Percentiles rank a stretch among this genome's conserved stretches.
These are phyloP conservation scores for Boleophthalmus pectinirostris DNA, from an alignment of 2,113 vertebrate genomes.

Conservation along the genomic window DNA sequence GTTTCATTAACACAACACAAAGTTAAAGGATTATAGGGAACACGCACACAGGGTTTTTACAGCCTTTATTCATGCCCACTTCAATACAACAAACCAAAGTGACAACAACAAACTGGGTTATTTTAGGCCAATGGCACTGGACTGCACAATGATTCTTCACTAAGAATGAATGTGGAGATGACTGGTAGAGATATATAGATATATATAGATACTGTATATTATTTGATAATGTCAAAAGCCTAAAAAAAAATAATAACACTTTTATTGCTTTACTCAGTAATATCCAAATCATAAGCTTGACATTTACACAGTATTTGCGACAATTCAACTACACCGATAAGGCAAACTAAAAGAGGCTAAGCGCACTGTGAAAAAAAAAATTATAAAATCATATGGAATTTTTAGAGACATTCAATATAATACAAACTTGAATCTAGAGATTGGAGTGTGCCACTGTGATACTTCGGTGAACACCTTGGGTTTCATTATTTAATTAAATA, in stretches of 20 bases:
- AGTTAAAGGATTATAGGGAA: constrained; percentile 8
- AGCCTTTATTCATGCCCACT: constrained; percentile 29
- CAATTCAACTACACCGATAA: neutral
- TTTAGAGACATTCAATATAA: no score
- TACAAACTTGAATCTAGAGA: neutral
- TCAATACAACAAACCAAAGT: constrained; percentile 13
- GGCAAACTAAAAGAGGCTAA: neutral
- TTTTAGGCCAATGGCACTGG: neutral
- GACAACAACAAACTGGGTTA: constrained; percentile 40
- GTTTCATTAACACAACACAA: neutral
- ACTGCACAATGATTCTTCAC: neutral
- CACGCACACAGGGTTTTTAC: constrained; percentile 22
- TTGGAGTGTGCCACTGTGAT: neutral
- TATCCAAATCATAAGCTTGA: neutral
- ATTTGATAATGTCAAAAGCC: no score
- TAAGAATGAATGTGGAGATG: neutral
- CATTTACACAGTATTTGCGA: neutral
- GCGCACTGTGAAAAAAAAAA: no score
- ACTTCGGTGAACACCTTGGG: neutral
- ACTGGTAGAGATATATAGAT: neutral
- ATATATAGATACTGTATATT: no score
- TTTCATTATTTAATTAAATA: neutral
- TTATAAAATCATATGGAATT: no score
- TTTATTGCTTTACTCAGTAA: neutral
- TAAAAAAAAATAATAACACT: no score